Evolutionary conservation across 2,113 vertebrate species (phyloP), one percentile per base, ranked within the genome.

Genomic region (Nycticryphes semicollaris): DNA sequence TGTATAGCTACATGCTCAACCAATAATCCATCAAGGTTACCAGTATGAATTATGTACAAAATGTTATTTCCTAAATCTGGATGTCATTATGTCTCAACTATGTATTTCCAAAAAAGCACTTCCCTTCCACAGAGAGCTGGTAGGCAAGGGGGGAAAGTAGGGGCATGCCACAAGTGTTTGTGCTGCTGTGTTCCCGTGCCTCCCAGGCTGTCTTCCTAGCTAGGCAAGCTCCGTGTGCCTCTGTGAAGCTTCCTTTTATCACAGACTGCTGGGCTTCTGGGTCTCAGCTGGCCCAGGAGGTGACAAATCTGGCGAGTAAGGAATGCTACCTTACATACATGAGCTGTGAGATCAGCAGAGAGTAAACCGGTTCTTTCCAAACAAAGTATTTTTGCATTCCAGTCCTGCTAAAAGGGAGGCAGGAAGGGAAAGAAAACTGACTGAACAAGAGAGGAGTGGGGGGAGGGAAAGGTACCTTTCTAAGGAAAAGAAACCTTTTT

Each of bases 21-120:
- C 86, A 79, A 73, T 69, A 96, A 96, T 97, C 96, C 96, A 53
- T 51, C 90, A 94, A 96, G 84, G 84, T 84, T 95, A 70, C 90
- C 91, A 93, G 93, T 91, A 97, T 64, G 68, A 97, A 97, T 98
- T 97, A 97, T 83, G 57, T 86, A 57, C 56, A 94, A 91, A 96
- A 95, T 69, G 78, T 87, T 47, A 78, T 90, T 91, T 93, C 81
- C 82, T 87, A 82, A 94, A 66, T 95, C 94, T 96, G 94, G 91
- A 93, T 93, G 84, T 77, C 91, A 97, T 95, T 94, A 96, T 93
- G 59, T 92, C 69, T 54, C 43, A 62, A 21, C 50, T 77, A 47
- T 37, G 51, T 80, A 69, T 57, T 93, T 87, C 74, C 33, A 76
- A 95, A 96, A 96, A 51, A 90, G 23, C 33, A 85, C 10, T 41